Base-by-base conservation (phyloP, 2,888 invertebrate species). In the Ichneumoninae sp. region DNA sequence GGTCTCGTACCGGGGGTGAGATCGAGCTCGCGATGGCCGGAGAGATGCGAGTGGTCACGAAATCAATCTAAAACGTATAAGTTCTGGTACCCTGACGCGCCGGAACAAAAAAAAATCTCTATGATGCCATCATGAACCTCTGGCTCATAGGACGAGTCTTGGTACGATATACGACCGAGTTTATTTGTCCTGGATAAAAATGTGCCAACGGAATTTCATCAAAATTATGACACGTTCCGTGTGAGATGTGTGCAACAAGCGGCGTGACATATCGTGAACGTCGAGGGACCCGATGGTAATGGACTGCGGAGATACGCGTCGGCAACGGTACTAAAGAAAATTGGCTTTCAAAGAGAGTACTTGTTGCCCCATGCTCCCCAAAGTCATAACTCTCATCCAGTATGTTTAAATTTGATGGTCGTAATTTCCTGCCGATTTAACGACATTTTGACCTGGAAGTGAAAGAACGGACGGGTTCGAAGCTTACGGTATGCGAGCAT, bases 61-160 rank as follows among this genome's bases (percentile, higher is more conserved):
- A 89, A 88, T 83, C 89, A 88, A 89, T 89, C 81, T 83, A 83
- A 71, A 62, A 60, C 62, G 69, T 83, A 87, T 81, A 80, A 88
- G 75, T 84, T 72, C 22, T 44, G 16, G 54, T 16, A n/a, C 10
- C 57, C 40, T 47, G 70, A 47, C 13, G 13, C 13, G 66, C 36
- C 47, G 62, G 65, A 74, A 19, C 19, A 19, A 50, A 33, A 62
- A 62, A 62, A 62, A 16, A 62, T 8, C 26, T 47, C 47, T 1
- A 44, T 22, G 30, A 60, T 76, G n/a, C 4, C 40, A 40, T 44
- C 40, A 71, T 54, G 13, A 44, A 30, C 44, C 16, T 13, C 16
- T 13, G 30, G 16, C 10, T 36, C 13, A 1, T 54, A 8, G n/a
- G 26, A 26, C n/a, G 52, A n/a, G 13, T 30, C 66, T 16, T 30